phyloP scores from a whole-genome alignment of 2,888 invertebrate genomes.

The Crioceris asparagi region DNA sequence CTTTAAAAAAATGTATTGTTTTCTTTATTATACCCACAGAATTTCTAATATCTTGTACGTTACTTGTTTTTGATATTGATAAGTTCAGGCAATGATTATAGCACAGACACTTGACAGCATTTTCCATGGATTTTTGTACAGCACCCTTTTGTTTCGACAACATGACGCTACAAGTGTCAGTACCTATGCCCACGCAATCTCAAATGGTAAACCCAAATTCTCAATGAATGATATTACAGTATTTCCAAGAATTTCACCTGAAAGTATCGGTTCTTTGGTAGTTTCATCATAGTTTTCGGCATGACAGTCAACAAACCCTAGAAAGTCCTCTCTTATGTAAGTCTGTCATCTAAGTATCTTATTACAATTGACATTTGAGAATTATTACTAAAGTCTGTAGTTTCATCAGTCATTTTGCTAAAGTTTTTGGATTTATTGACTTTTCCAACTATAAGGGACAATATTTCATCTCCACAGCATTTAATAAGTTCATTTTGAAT shows the following conservation, averaged over 20 bases:
- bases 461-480: background rate
- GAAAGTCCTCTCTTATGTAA: background rate
- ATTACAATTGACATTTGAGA: background rate
- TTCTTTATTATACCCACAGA: conserved; percentile 10
- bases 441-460: background rate
- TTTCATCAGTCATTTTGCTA: background rate
- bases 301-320: background rate
- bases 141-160: conserved; percentile 8
- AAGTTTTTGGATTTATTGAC: background rate
- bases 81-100: conserved; percentile 8
- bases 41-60: conserved; percentile 9
- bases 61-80: conserved; percentile 8
- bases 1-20: conserved; percentile 9
- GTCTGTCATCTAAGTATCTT: background rate
- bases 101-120: conserved; percentile 9
- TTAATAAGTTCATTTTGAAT: background rate
- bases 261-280: conserved; percentile 6
- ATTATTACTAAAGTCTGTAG: background rate
- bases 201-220: conserved; percentile 1
- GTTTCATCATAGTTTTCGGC: conserved; percentile 7
- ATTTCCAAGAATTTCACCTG: conserved; percentile 6
- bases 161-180: conserved; percentile 11
- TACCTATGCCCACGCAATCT: conserved; percentile 6
- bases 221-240: too few relatives aligned
- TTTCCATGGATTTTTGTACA: conserved; percentile 3